Conservation (phyloP, 2,888 invertebrate species). For the Cerceris ruficornis region DNA sequence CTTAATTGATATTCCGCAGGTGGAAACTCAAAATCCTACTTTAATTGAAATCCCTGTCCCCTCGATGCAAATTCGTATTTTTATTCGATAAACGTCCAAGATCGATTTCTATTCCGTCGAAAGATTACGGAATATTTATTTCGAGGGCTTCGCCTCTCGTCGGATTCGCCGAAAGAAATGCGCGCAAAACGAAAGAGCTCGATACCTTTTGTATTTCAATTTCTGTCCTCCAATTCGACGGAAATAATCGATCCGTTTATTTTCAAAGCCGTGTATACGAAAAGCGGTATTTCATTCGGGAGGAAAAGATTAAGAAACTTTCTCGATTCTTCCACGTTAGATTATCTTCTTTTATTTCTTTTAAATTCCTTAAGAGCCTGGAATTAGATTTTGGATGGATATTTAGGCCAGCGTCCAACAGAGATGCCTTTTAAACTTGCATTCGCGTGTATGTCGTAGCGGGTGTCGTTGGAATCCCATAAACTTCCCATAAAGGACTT, state of each 20-base stretch:
- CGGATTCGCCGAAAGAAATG: not conserved
- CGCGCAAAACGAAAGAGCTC: not conserved
- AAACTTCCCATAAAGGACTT: constrained; percentile 41
- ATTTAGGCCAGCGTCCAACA: constrained; percentile 15
- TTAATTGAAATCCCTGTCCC: constrained; percentile 40
- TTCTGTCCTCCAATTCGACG: constrained; percentile 5
- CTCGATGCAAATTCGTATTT: constrained; percentile 45
- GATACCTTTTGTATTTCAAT: constrained; percentile 36
- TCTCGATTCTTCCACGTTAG: not conserved
- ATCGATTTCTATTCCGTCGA: constrained; percentile 1
- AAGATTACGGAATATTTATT: constrained; percentile 16
- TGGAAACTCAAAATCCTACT: constrained; percentile 47
- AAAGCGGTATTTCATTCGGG: not conserved
- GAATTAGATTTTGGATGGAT: constrained; percentile 35
- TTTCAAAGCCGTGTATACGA: not conserved
- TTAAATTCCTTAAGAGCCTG: not conserved
- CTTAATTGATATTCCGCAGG: constrained; percentile 51
- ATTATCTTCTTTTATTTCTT: not conserved
- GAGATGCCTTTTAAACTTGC: constrained; percentile 11
- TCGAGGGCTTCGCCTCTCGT: not conserved
- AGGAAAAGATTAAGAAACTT: not conserved
- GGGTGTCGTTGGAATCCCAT: constrained; percentile 22
- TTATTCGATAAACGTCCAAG: constrained; percentile 15
- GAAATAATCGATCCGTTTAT: not conserved
- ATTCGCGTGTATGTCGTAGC: constrained; percentile 23